Conservation (phyloP, 2,888 invertebrate genomes). For the Brassicogethes aeneus region DNA sequence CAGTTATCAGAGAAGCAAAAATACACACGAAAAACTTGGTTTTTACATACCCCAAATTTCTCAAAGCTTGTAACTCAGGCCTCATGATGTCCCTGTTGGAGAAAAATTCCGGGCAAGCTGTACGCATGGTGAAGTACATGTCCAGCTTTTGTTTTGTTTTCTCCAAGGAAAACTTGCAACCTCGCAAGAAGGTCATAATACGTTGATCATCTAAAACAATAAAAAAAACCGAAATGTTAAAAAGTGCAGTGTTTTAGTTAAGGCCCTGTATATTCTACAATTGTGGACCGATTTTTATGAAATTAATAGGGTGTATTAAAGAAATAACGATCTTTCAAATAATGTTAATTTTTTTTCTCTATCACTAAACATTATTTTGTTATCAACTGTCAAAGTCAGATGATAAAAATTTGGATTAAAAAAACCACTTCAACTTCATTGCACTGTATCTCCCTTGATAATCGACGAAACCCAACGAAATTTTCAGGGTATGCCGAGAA, state of each 20-base stretch:
- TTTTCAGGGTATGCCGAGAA: too few species aligned
- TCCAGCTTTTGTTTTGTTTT: slow-evolving; percentile 78
- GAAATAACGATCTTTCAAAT: too few species aligned
- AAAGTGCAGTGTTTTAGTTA: too few species aligned
- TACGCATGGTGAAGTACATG: slow-evolving; percentile 82
- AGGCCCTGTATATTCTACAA: too few species aligned
- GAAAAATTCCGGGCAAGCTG: slow-evolving; percentile 76
- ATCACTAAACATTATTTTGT: too few species aligned
- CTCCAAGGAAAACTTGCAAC: slow-evolving; percentile 80
- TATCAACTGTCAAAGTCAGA: not conserved
- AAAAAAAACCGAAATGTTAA: too few species aligned
- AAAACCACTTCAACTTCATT: not conserved
- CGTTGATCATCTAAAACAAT: slow-evolving; percentile 59
- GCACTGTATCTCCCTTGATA: not conserved
- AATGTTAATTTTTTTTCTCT: too few species aligned
- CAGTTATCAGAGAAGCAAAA: not conserved
- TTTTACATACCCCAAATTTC: slow-evolving; percentile 52
- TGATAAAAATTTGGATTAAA: slow-evolving; percentile 1
- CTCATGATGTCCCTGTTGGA: slow-evolving; percentile 63
- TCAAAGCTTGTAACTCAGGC: slow-evolving; percentile 62
- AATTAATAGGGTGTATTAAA: too few species aligned
- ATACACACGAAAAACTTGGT: too few species aligned
- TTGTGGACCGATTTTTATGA: too few species aligned
- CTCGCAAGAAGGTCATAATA: slow-evolving; percentile 72
- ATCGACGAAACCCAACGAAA: not conserved